A percentile compares a stretch with the other conserved stretches of the same genome.
phyloP scores from a whole-genome alignment of 1,140 invertebrate genomes.

The Parasteatoda tepidariorum region DNA sequence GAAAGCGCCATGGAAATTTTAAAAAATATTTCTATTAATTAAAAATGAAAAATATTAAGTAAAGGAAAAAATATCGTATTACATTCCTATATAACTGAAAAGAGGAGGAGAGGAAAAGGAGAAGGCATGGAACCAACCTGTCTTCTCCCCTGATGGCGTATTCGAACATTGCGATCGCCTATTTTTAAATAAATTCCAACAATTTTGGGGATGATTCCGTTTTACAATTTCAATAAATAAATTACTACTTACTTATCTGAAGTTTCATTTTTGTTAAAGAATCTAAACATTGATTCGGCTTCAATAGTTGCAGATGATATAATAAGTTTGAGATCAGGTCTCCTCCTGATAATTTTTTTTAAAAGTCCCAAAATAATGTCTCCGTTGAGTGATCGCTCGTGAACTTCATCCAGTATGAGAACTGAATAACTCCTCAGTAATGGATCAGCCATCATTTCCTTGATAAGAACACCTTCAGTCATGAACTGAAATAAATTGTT shows the following conservation, averaged over 20 bases:
- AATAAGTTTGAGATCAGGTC: conserved; percentile 85
- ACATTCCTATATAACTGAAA: too few relatives aligned
- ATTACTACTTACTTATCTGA: conserved; percentile 41
- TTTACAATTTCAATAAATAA: too few relatives aligned
- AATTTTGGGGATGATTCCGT: too few relatives aligned
- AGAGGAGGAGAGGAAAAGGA: too few relatives aligned
- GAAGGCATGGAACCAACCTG: too few relatives aligned
- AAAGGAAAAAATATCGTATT: too few relatives aligned
- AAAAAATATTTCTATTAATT: too few relatives aligned
- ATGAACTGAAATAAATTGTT: conserved; percentile 77
- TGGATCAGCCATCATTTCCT: conserved; percentile 96
- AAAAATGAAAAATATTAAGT: too few relatives aligned
- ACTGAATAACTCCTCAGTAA: conserved; percentile 88
- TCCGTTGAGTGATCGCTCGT: conserved; percentile 91
- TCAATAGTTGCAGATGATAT: conserved; percentile 96
- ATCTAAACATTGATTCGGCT: conserved; percentile 85
- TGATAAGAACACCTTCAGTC: conserved; percentile 93
- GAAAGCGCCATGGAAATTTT: too few relatives aligned
- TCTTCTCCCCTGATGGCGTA: too few relatives aligned
- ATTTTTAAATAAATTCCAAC: too few relatives aligned
- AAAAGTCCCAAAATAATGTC: conserved; percentile 94
- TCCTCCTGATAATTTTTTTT: conserved; percentile 91
- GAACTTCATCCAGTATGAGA: conserved; percentile 96
- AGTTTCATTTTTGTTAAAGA: conserved; percentile 82
- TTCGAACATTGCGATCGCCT: too few relatives aligned